Percentiles rank a stretch among this genome's conserved stretches.
Evolutionary conservation across 2,113 vertebrate genomes (phyloP).

Genomic region (Meleagris gallopavo): DNA sequence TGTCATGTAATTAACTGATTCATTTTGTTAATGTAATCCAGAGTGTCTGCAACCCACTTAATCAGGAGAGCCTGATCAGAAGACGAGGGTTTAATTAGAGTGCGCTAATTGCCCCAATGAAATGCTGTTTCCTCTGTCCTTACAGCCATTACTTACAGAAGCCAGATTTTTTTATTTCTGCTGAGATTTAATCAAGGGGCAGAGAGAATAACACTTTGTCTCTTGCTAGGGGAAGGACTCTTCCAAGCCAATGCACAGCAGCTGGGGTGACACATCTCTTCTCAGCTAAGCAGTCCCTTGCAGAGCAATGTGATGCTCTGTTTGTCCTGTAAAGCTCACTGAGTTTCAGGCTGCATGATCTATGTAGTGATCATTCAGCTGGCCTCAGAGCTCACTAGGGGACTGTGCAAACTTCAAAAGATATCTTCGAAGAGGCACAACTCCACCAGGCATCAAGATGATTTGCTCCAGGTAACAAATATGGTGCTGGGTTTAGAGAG

Average conservation of each 20-base stretch:
- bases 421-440: neutral
- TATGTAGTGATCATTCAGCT: neutral
- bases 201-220: constrained; percentile 36
- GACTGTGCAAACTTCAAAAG: neutral
- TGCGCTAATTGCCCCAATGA: constrained; percentile 59
- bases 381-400: neutral
- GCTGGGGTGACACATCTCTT: neutral
- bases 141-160: neutral
- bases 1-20: constrained; percentile 70
- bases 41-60: constrained; percentile 49
- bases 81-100: constrained; percentile 62
- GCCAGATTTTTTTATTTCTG: neutral
- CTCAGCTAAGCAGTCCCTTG: neutral
- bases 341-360: neutral
- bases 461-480: neutral
- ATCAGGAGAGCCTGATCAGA: constrained; percentile 57
- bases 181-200: constrained; percentile 10
- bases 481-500: neutral
- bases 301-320: neutral
- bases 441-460: neutral
- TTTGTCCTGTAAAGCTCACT: neutral
- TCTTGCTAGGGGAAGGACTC: neutral
- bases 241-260: neutral
- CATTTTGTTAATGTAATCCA: constrained; percentile 43
- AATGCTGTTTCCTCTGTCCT: constrained; percentile 52